A percentile compares a stretch with the other conserved stretches of the same genome.
phyloP scores from a whole-genome alignment of 2,888 invertebrate genomes.

The Drosophila neotestacea region DNA sequence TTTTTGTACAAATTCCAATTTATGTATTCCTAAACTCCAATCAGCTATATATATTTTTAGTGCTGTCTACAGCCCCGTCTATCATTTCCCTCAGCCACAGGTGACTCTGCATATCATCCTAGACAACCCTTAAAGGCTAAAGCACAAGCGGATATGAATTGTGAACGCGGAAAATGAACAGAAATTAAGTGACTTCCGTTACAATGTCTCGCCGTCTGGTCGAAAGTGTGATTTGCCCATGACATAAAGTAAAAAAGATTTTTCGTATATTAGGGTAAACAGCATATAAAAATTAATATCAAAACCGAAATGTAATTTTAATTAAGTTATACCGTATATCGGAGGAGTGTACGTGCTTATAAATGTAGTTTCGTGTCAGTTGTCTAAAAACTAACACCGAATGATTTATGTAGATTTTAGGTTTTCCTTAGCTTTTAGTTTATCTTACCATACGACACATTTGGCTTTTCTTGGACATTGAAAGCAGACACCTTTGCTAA shows the following conservation, averaged over 20 bases:
- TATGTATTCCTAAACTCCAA: not conserved
- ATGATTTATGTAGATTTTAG: conserved; percentile 55
- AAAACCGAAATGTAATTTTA: not conserved
- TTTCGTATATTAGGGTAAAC: conserved; percentile 3
- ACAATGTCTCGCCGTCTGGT: conserved; percentile 84
- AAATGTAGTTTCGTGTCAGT: conserved; percentile 34
- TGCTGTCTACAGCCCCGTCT: conserved; percentile 1
- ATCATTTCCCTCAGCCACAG: conserved; percentile 25
- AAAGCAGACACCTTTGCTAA: conserved; percentile 29
- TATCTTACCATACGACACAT: not conserved
- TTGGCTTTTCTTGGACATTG: conserved; percentile 33
- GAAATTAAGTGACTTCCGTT: conserved; percentile 85
- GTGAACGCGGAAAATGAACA: conserved; percentile 80
- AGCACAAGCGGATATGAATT: conserved; percentile 80
- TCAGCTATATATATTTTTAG: not conserved
- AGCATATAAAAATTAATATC: not conserved
- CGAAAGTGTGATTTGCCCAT: conserved; percentile 62
- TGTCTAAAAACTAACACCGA: conserved; percentile 27
- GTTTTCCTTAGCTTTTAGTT: conserved; percentile 32
- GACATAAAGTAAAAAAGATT: conserved; percentile 12
- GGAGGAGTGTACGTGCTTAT: conserved; percentile 17
- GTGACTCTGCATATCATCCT: conserved; percentile 1
- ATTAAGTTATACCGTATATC: not conserved
- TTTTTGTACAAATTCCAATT: not conserved
- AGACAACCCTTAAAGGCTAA: conserved; percentile 46